Evolutionary conservation across 2,797 vertebrate genomes (phyloP).

Genomic region (Ataeniobius toweri): DNA sequence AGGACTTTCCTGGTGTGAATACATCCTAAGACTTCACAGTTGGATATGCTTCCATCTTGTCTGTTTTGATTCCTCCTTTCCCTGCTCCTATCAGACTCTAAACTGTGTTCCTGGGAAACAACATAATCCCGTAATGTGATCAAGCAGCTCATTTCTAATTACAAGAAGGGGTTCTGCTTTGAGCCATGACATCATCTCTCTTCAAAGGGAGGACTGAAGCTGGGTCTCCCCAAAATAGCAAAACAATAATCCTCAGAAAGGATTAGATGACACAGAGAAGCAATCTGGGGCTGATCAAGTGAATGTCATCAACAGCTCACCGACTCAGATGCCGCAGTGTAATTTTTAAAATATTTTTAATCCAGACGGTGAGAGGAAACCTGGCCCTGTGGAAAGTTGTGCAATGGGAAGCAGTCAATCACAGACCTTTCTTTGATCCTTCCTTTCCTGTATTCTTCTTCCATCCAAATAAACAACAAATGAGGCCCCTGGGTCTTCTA

Average conservation of each 20-base stretch:
- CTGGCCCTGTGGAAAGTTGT: slow-evolving; percentile 51
- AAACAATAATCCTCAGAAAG: slow-evolving; percentile 63
- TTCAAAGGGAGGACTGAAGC: slow-evolving; percentile 50
- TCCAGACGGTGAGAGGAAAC: slow-evolving; percentile 42
- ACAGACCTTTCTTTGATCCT: slow-evolving; percentile 66
- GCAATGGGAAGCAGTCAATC: slow-evolving; percentile 67
- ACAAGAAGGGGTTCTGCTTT: slow-evolving; percentile 43
- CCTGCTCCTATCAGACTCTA: slow-evolving; percentile 24
- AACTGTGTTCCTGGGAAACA: slow-evolving; percentile 37
- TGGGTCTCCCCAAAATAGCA: slow-evolving; percentile 52
- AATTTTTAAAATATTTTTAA: slow-evolving; percentile 20
- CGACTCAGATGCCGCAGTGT: slow-evolving; percentile 15
- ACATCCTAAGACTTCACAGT: too few relatives aligned
- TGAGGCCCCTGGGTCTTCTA: slow-evolving; percentile 71
- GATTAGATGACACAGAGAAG: slow-evolving; percentile 64
- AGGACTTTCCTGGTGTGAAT: too few relatives aligned
- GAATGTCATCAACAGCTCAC: slow-evolving; percentile 53
- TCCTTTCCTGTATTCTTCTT: slow-evolving; percentile 48
- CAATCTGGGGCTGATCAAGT: slow-evolving; percentile 63
- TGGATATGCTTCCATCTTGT: neutral
- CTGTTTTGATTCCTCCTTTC: slow-evolving; percentile 2
- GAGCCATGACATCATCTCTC: slow-evolving; percentile 58
- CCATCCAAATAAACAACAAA: slow-evolving; percentile 77
- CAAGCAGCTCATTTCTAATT: slow-evolving; percentile 65
- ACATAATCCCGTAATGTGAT: slow-evolving; percentile 57